Conservation (phyloP, 2,797 vertebrate species). For the Urosaurus nigricauda region DNA sequence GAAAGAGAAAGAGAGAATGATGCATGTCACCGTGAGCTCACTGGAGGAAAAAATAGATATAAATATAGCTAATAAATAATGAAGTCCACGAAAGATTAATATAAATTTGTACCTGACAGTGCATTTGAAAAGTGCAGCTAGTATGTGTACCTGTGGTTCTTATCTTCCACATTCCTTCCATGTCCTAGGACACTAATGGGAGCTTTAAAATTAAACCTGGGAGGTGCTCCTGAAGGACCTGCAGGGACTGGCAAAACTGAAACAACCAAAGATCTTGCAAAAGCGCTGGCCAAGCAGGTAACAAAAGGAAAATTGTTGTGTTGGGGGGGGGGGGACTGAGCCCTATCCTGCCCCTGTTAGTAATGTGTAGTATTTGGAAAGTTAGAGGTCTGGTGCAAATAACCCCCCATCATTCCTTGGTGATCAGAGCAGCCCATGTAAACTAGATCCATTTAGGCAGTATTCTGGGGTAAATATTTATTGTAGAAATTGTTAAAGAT, state of each 20-base stretch:
- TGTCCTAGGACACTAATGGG: slow-evolving; percentile 91
- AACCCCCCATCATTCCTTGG: too few species aligned
- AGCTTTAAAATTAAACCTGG: slow-evolving; percentile 92
- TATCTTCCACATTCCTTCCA: neutral
- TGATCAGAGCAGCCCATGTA: neutral
- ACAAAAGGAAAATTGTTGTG: neutral
- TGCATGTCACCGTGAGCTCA: neutral
- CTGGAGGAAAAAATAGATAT: neutral
- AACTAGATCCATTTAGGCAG: neutral
- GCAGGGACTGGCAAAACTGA: slow-evolving; percentile 97
- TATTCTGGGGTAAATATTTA: neutral
- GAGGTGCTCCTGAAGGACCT: slow-evolving; percentile 95
- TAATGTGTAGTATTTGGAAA: neutral
- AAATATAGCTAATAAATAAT: neutral
- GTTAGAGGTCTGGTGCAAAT: neutral
- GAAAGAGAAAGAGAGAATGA: neutral
- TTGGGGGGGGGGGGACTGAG: neutral
- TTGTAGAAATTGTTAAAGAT: neutral
- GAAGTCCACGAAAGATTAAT: neutral
- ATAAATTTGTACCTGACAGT: fast-evolving
- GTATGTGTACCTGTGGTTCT: neutral
- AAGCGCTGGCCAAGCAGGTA: slow-evolving; percentile 98
- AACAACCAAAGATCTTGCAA: slow-evolving; percentile 96
- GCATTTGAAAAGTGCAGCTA: neutral
- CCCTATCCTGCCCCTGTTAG: neutral